phyloP scores from a whole-genome alignment of 2,888 invertebrate species.

The Gortyna flavago region DNA sequence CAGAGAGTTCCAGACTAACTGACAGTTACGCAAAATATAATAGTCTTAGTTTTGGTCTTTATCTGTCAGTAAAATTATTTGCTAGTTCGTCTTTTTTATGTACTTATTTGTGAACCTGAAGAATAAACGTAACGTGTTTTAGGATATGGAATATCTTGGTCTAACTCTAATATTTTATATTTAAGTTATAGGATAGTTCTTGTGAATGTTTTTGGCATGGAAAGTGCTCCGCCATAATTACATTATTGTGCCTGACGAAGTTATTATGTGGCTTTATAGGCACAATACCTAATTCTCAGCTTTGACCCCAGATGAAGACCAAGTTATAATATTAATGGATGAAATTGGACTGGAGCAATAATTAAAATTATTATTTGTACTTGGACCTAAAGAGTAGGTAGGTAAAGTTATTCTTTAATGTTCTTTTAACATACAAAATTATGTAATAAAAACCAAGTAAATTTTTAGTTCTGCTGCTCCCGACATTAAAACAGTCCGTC shows the following conservation, averaged over 20 bases:
- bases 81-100: conserved; percentile 20
- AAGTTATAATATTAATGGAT: not conserved
- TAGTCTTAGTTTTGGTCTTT: conserved; percentile 25
- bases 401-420: not conserved
- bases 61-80: conserved; percentile 25
- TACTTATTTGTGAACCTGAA: conserved; percentile 34
- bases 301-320: not conserved
- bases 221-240: not conserved
- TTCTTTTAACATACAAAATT: not conserved
- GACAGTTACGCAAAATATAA: conserved; percentile 44
- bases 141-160: conserved; percentile 4
- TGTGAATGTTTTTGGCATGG: not conserved
- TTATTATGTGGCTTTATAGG: not conserved
- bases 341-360: not conserved
- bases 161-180: conserved; percentile 12
- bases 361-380: no score
- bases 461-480: not conserved
- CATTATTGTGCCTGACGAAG: not conserved
- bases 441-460: conserved; percentile 1
- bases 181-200: not conserved
- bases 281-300: no score
- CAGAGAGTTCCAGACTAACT: conserved; percentile 19
- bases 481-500: not conserved
- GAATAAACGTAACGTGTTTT: conserved; percentile 23
- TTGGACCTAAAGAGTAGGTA: not conserved